Evolutionary conservation across 1,140 invertebrate genomes (phyloP).

Genomic region (Archegozetes longisetosus): DNA sequence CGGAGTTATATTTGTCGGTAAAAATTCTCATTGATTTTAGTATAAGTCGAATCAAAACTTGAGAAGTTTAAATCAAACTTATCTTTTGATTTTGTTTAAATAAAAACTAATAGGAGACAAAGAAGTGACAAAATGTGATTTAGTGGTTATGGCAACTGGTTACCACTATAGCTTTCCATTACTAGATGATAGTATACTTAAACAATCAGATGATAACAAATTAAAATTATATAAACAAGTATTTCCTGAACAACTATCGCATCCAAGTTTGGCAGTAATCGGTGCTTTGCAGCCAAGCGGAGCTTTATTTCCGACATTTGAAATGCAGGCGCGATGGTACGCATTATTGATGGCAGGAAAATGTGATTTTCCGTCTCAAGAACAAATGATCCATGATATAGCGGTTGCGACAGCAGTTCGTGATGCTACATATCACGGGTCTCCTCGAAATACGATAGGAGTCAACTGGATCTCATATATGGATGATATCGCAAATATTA

Average conservation of each 20-base stretch:
- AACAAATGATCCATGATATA: conserved; percentile 2
- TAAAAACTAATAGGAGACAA: conserved; percentile 26
- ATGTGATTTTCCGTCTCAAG: conserved; percentile 10
- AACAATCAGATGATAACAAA: conserved; percentile 17
- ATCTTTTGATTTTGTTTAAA: neutral
- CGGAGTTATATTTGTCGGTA: conserved; percentile 28
- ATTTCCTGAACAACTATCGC: conserved; percentile 15
- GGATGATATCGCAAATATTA: conserved; percentile 32
- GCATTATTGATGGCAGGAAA: conserved; percentile 17
- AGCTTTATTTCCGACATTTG: conserved; percentile 35
- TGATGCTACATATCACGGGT: conserved; percentile 21
- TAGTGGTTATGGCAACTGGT: conserved; percentile 29
- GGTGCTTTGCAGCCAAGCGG: conserved; percentile 36
- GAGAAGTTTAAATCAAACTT: conserved; percentile 19
- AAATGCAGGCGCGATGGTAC: conserved; percentile 28
- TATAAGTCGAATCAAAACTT: too few relatives aligned
- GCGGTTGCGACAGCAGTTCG: neutral
- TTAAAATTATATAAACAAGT: conserved; percentile 17
- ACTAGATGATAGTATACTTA: conserved; percentile 21
- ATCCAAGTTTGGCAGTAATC: conserved; percentile 32
- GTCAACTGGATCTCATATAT: conserved; percentile 31
- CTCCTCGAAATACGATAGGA: conserved; percentile 30
- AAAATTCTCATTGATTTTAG: too few relatives aligned
- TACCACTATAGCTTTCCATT: conserved; percentile 31
- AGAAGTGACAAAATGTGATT: conserved; percentile 23